Base-by-base conservation (phyloP, 1,140 invertebrate species). In the Bathynomus jamesi region DNA sequence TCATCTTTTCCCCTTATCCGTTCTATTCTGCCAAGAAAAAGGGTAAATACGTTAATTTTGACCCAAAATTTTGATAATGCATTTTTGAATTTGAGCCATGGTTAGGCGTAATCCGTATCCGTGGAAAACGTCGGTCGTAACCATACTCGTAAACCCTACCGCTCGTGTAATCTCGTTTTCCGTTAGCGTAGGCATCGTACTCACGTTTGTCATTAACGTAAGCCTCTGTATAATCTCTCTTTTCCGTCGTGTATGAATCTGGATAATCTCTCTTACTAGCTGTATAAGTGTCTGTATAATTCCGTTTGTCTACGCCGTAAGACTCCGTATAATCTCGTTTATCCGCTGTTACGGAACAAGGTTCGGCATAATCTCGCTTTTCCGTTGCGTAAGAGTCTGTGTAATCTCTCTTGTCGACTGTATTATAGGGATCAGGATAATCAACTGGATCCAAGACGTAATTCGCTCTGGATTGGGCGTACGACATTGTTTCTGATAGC, bases 401-500 rank as follows among this genome's bases (percentile, higher is more conserved):
- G 32, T 40, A 40, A 40, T 53, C 40, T 1, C 40, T 53, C 40
- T 53, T 53, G 7, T 21, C 2, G 21, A 17, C 5, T 21, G 40
- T 21, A 17, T 40, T 8, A 53, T 11, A 53, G 1, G 11, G 46
- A n/a, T 21, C 31, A 28, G 67, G 40, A 28, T 69, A 69, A 5
- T 53, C 21, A 27, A 53, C 46, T 4, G 67, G 27, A 61, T 84
- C 85, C 28, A 78, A 82, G 70, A 79, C 84, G 76, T 77, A 82
- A 74, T 80, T 84, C n/a, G 61, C 76, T 78, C 83, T 85, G 79
- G 86, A 85, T 75, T 89, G 89, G 5, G 89, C 89, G 73, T 87
- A 89, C n/a, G 91, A 90, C 32, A 93, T 86, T 78, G 89, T 81
- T 91, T 90, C 81, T 94, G 92, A 80, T 93, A 94, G 80, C 89